Conservation (phyloP, 2,888 invertebrate species). For the Escarpia spicata region DNA sequence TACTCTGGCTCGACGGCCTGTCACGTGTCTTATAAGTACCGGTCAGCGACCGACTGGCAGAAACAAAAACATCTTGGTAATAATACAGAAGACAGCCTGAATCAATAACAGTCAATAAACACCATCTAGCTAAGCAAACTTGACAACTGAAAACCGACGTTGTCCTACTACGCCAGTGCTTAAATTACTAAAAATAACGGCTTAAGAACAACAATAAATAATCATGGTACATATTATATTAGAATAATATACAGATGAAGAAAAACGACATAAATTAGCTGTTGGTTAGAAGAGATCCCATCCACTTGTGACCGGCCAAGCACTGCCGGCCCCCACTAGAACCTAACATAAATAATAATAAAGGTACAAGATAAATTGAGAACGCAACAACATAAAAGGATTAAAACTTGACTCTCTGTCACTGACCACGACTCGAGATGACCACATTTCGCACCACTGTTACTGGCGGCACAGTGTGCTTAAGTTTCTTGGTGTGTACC, state of each 20-base stretch:
- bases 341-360: slow-evolving; percentile 7
- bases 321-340: neutral
- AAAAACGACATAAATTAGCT: slow-evolving; percentile 8
- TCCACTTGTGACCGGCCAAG: neutral
- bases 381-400: slow-evolving; percentile 13
- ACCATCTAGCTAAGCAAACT: slow-evolving; percentile 7
- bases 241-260: slow-evolving; percentile 14
- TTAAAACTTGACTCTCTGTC: neutral
- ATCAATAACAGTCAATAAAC: slow-evolving; percentile 16
- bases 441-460: neutral
- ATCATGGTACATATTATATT: neutral
- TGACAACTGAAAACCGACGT: slow-evolving; percentile 13
- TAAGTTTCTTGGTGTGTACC: neutral
- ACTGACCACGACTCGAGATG: slow-evolving; percentile 12
- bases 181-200: slow-evolving; percentile 1
- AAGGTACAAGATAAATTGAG: neutral
- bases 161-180: slow-evolving; percentile 3
- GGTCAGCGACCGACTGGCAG: neutral
- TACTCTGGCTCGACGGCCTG: neutral
- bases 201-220: slow-evolving; percentile 16
- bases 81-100: neutral
- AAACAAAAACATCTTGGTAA: neutral
- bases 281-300: neutral
- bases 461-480: neutral
- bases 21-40: neutral